These are phyloP conservation scores for Hyppa rectilinea DNA, from an alignment of 2,888 invertebrate genomes.

Conservation along the genomic window DNA sequence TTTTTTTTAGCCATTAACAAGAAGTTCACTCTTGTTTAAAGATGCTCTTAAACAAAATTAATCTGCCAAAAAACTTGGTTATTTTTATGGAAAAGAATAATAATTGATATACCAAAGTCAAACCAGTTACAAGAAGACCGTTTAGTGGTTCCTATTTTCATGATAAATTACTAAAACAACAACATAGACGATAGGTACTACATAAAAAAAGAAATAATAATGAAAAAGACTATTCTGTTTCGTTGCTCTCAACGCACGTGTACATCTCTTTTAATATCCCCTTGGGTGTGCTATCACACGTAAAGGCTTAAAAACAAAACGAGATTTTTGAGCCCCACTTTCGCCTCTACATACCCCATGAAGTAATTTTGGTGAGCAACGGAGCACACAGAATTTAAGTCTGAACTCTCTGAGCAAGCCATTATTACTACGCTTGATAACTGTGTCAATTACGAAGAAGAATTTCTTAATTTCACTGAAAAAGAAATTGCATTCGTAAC, in stretches of 20 bases:
- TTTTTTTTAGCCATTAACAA: slow-evolving; percentile 8
- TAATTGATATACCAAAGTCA: slow-evolving; percentile 9
- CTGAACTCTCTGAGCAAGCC: not conserved
- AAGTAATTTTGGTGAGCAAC: slow-evolving; percentile 25
- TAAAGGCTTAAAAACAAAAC: slow-evolving; percentile 12
- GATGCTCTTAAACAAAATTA: slow-evolving; percentile 15
- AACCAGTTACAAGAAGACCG: not conserved
- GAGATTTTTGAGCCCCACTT: slow-evolving; percentile 12
- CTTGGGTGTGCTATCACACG: not conserved
- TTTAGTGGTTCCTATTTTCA: slow-evolving; percentile 3
- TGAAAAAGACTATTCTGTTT: not conserved
- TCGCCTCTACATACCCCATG: not conserved
- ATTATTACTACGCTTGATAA: slow-evolving; percentile 31
- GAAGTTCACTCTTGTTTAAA: slow-evolving; percentile 9
- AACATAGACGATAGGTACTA: no score
- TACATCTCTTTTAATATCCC: not conserved
- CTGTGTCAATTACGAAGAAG: slow-evolving; percentile 31
- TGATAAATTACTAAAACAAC: not conserved
- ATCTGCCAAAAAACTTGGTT: not conserved
- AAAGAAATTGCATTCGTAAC: slow-evolving; percentile 49
- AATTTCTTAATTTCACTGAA: slow-evolving; percentile 27
- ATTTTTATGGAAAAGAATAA: slow-evolving; percentile 5
- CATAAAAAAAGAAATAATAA: not conserved
- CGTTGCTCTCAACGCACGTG: not conserved
- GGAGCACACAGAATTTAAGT: not conserved